Evolutionary conservation across 1,140 invertebrate species (phyloP).

Genomic region (Zeugodacus cucurbitae): DNA sequence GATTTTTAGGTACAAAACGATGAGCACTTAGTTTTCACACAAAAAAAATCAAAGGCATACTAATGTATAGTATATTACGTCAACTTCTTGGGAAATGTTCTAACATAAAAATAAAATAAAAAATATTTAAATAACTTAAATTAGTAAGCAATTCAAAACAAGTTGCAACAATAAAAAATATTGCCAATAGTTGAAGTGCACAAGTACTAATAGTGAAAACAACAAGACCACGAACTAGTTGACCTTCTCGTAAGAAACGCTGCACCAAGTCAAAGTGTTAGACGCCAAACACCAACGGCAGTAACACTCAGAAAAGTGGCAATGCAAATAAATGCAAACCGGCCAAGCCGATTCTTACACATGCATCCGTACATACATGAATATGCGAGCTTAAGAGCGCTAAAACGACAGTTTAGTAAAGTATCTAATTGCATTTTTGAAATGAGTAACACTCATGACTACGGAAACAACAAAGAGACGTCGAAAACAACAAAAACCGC

Average conservation of each 20-base stretch:
- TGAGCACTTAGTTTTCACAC: too few relatives aligned
- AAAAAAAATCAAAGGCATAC: background rate
- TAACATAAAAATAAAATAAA: background rate
- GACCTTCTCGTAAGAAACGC: constrained; percentile 23
- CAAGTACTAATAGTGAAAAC: background rate
- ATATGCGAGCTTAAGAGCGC: background rate
- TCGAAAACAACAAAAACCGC: background rate
- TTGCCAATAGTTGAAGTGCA: background rate
- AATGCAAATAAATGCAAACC: background rate
- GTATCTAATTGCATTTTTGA: constrained; percentile 31
- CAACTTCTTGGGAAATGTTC: background rate
- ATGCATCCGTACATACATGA: background rate
- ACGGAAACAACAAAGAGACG: background rate
- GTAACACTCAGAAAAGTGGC: background rate
- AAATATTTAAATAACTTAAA: background rate
- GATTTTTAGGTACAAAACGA: too few relatives aligned
- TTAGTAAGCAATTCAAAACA: constrained; percentile 8
- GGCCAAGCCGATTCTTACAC: background rate
- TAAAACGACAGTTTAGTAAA: constrained; percentile 25
- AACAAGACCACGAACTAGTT: constrained; percentile 15
- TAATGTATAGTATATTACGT: background rate
- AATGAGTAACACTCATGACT: background rate
- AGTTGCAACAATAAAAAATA: background rate
- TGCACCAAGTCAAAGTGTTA: constrained; percentile 9
- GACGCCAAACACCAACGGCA: background rate